phyloP scores from a whole-genome alignment of 2,888 invertebrate species.

The Cerastis leucographa region DNA sequence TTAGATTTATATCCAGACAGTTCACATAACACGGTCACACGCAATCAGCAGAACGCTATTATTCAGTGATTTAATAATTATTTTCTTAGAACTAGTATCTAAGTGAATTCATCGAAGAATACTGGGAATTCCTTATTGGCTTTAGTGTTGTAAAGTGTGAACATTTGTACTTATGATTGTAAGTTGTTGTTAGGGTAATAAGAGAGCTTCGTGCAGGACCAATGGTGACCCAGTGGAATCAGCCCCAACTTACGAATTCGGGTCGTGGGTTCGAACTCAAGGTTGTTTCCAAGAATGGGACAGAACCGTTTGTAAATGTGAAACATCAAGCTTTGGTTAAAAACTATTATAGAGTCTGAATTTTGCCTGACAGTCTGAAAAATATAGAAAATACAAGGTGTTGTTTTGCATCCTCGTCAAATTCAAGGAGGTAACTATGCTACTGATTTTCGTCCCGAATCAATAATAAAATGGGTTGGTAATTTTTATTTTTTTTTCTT shows the following conservation, averaged over 20 bases:
- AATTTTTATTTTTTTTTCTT: too few relatives aligned
- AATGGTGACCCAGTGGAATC: neutral
- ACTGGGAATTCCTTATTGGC: conserved; percentile 37
- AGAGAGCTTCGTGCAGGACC: neutral
- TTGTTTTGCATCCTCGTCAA: too few relatives aligned
- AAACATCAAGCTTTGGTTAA: neutral
- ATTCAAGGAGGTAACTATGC: too few relatives aligned
- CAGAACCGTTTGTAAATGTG: neutral
- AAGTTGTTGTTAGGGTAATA: neutral
- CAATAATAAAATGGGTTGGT: too few relatives aligned
- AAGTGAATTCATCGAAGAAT: conserved; percentile 37
- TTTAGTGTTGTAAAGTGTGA: conserved; percentile 24
- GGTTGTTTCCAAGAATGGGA: neutral
- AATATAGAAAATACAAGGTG: too few relatives aligned
- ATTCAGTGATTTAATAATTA: conserved; percentile 47
- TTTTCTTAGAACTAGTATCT: conserved; percentile 31
- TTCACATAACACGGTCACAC: conserved; percentile 80
- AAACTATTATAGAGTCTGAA: too few relatives aligned
- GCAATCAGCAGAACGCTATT: conserved; percentile 69
- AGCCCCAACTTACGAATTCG: neutral
- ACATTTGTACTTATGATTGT: conserved; percentile 4
- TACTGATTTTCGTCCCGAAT: too few relatives aligned
- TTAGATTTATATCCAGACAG: conserved; percentile 81
- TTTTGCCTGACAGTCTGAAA: too few relatives aligned
- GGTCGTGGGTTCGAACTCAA: neutral